Percentiles rank a stretch among this genome's conserved stretches.
phyloP scores from a whole-genome alignment of 2,797 vertebrate genomes.

The Rhyacichthys aspro region DNA sequence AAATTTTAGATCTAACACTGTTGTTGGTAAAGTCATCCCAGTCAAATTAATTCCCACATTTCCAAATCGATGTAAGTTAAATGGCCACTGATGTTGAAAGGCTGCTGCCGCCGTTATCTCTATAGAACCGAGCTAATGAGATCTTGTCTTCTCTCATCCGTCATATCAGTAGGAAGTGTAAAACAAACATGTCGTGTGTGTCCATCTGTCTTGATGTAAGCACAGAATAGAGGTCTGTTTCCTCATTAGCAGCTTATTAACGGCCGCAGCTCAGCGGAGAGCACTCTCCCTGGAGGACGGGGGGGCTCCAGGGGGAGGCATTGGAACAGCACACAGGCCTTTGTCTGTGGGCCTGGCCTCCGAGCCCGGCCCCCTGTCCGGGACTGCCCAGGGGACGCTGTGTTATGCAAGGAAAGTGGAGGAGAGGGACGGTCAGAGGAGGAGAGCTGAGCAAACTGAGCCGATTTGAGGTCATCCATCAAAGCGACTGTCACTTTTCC shows the following conservation, averaged over 20 bases:
- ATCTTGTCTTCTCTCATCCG: constrained; percentile 41
- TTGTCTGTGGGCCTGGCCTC: constrained; percentile 66
- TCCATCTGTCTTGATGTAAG: constrained; percentile 79
- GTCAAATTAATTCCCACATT: too few relatives aligned
- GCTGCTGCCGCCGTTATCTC: constrained; percentile 15
- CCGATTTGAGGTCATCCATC: constrained; percentile 88
- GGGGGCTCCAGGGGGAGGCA: constrained; percentile 38
- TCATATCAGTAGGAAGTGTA: constrained; percentile 67
- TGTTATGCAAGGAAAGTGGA: constrained; percentile 70
- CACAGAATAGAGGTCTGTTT: constrained; percentile 74
- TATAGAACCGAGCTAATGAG: constrained; percentile 28
- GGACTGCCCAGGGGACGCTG: constrained; percentile 67
- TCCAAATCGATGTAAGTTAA: constrained; percentile 9
- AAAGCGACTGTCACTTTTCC: constrained; percentile 87
- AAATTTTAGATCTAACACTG: neutral
- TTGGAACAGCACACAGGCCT: constrained; percentile 59
- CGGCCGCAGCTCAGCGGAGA: constrained; percentile 68
- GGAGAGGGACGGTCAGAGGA: constrained; percentile 64
- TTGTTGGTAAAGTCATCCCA: too few relatives aligned
- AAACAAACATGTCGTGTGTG: constrained; percentile 70
- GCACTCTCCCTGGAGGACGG: constrained; percentile 70
- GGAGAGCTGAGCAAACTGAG: constrained; percentile 63
- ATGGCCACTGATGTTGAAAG: constrained; percentile 10
- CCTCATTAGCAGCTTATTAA: constrained; percentile 82
- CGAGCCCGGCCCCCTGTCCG: constrained; percentile 63